Base-by-base conservation (phyloP, 2,113 vertebrate genomes). In the Hyperoodon ampullatus region DNA sequence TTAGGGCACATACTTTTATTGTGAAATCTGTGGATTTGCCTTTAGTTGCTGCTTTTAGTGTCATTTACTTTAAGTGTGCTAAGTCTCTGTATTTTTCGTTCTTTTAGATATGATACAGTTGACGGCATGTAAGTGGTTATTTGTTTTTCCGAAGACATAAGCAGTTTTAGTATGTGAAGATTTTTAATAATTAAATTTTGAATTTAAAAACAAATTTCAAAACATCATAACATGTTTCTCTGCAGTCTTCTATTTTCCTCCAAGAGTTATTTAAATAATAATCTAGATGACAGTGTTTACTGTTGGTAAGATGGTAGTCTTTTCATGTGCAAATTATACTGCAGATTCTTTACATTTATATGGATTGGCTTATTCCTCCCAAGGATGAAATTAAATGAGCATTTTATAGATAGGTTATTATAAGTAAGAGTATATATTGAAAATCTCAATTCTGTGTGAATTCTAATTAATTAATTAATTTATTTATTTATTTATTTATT, bases 51-150 rank as follows among this genome's bases (percentile, higher is more conserved):
- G 93, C 90, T 98, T 98, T 98, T 97, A 98, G 97, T 98, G 97
- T 99, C 98, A 88, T 98, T 99, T 99, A 98, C 98, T 99, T 98
- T 98, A 98, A 98, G 99, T 99, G 99, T 99, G 99, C 98, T 99
- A 99, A 99, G 98, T 98, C 96, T 99, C 98, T 99, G 97, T 99
- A 97, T 99, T 98, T 99, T 99, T 98, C 98, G 96, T 98, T 99
- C 98, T 99, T 99, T 99, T 99, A 99, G 99, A 99, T 98, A 97
- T 99, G 99, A 99, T 98, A 99, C 99, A 98, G 99, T 99, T 99
- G 99, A 99, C 99, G 99, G 99, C 99, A 99, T 99, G 99, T 99
- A 99, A 99, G 99, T 99, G 99, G 98, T 99, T 98, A 71, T 72
- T 84, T 99, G 97, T 98, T 98, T 98, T 98, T 98, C 98, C 47